Percentiles rank a stretch among this genome's conserved stretches.
phyloP scores from a whole-genome alignment of 2,113 vertebrate genomes.

The Emberiza fucata region DNA sequence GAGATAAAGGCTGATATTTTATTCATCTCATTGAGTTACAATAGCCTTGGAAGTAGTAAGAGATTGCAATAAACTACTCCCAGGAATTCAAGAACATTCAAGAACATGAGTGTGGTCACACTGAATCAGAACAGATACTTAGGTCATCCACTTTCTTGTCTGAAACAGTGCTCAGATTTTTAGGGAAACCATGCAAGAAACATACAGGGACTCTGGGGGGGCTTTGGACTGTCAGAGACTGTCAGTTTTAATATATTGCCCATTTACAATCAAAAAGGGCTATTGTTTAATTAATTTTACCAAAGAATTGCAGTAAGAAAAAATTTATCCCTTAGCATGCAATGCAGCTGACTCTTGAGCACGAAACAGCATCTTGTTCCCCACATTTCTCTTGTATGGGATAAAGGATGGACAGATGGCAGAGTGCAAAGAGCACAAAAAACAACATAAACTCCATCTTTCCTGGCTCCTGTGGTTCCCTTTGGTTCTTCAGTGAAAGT shows the following conservation, averaged over 20 bases:
- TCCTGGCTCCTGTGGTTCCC: background rate
- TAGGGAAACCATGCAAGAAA: background rate
- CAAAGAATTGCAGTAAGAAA: background rate
- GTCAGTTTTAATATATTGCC: background rate
- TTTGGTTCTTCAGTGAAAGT: background rate
- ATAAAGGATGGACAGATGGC: background rate
- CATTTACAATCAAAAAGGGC: background rate
- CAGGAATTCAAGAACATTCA: background rate
- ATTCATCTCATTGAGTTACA: background rate
- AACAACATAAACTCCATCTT: background rate
- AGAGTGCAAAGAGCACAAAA: background rate
- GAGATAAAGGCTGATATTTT: background rate
- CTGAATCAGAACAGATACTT: background rate
- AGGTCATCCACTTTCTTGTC: background rate
- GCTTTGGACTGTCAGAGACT: background rate
- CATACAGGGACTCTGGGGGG: fast-evolving
- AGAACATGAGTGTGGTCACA: background rate
- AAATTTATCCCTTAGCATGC: background rate
- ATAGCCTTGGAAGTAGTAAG: background rate
- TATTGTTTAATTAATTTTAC: background rate
- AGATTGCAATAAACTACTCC: background rate
- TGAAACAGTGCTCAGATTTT: background rate
- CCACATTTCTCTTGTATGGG: background rate
- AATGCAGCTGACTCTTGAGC: background rate
- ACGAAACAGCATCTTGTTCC: background rate